A percentile compares a stretch with the other conserved stretches of the same genome.
These are phyloP conservation scores for Porites lutea DNA, from an alignment of 64 coral and sea anemone species.

Conservation along the genomic window DNA sequence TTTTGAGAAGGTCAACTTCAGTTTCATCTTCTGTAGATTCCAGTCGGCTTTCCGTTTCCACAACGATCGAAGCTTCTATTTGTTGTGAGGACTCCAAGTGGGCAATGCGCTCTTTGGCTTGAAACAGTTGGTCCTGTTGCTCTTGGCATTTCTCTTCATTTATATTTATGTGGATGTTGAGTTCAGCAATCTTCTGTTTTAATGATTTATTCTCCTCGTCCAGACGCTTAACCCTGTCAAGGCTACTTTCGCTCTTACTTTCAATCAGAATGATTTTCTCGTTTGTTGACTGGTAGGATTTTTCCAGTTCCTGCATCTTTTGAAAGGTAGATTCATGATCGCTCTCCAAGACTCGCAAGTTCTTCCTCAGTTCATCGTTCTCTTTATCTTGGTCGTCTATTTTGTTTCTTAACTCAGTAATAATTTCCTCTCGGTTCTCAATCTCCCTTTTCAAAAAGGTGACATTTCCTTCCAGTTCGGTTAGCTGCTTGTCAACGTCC, in stretches of 20 bases:
- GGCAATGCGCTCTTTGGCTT: slow-evolving; percentile 74
- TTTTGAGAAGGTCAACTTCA: slow-evolving; percentile 68
- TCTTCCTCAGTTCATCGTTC: slow-evolving; percentile 80
- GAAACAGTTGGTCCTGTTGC: slow-evolving; percentile 58
- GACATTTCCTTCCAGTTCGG: slow-evolving; percentile 84
- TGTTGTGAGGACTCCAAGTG: slow-evolving; percentile 59
- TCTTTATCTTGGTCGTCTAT: slow-evolving; percentile 76
- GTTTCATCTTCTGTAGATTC: slow-evolving; percentile 67
- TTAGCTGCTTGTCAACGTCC: slow-evolving; percentile 64
- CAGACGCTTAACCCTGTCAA: slow-evolving; percentile 82
- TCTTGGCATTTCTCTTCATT: slow-evolving; percentile 82
- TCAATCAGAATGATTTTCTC: slow-evolving; percentile 77
- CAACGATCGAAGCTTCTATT: slow-evolving; percentile 35
- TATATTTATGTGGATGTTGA: slow-evolving; percentile 69
- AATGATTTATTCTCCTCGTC: slow-evolving; percentile 87
- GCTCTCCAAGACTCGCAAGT: slow-evolving; percentile 79
- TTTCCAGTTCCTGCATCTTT: slow-evolving; percentile 91
- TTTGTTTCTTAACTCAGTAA: slow-evolving; percentile 73
- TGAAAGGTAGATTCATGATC: slow-evolving; percentile 86
- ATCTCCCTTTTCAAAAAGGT: slow-evolving; percentile 78
- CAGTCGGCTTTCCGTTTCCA: slow-evolving; percentile 6
- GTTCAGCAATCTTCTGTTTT: slow-evolving; percentile 72
- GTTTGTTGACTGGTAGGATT: slow-evolving; percentile 68
- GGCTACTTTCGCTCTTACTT: slow-evolving; percentile 75
- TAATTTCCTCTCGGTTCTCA: slow-evolving; percentile 71